These are phyloP conservation scores for Callospermophilus lateralis DNA, from an alignment of 2,113 vertebrate species.

Conservation along the genomic window DNA sequence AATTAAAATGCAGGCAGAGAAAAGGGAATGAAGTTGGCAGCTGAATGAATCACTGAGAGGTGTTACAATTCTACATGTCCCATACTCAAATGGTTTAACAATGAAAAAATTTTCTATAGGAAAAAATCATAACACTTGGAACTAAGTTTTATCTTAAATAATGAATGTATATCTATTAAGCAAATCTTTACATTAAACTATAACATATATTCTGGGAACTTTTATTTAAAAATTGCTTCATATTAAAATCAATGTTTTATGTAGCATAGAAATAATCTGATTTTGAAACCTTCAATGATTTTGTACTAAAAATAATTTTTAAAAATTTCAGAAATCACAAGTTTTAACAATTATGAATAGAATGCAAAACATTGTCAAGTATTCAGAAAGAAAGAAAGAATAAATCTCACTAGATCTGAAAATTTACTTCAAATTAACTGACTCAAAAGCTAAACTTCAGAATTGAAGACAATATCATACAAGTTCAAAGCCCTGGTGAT, in stretches of 20 bases:
- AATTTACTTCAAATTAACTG: slow-evolving; percentile 19
- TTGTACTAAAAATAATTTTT: background rate
- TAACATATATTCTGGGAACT: slow-evolving; percentile 45
- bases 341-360: slow-evolving; percentile 26
- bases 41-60: slow-evolving; percentile 87
- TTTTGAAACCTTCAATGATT: slow-evolving; percentile 54
- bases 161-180: slow-evolving; percentile 25
- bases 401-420: slow-evolving; percentile 12
- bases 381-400: background rate
- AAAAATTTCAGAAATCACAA: slow-evolving; percentile 45
- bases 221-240: slow-evolving; percentile 79
- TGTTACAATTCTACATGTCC: slow-evolving; percentile 83
- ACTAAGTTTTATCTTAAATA: slow-evolving; percentile 47
- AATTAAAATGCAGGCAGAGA: slow-evolving; percentile 92
- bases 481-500: background rate
- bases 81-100: slow-evolving; percentile 72
- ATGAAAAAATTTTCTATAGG: slow-evolving; percentile 62
- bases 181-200: background rate
- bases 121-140: slow-evolving; percentile 69
- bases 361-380: background rate
- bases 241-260: slow-evolving; percentile 83
- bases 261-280: slow-evolving; percentile 66
- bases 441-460: background rate
- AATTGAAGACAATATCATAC: background rate
- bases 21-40: slow-evolving; percentile 90